Base-by-base conservation (phyloP, 2,888 invertebrate species). In the Harpalus rubripes region DNA sequence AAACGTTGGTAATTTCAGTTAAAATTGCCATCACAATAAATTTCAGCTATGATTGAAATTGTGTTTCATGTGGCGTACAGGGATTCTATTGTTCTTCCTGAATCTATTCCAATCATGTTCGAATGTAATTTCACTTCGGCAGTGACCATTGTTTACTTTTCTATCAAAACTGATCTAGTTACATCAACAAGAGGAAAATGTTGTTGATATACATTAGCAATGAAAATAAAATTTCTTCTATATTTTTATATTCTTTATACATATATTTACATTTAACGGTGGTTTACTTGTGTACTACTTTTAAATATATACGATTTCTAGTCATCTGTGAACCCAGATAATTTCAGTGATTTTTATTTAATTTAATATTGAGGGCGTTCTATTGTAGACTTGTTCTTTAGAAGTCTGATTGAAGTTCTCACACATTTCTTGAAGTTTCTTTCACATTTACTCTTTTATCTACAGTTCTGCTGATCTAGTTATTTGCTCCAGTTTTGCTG, bases 121-220 rank as follows among this genome's bases (percentile, higher is more conserved):
- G 32, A 32, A 39, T 68, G 68, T 68, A 68, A 68, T 68, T 68
- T 68, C 68, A 26, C 39, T 39, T 65, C 68, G 12, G 15, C 68
- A 39, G 68, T 12, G 68, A 39, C 68, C 68, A 68, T 26, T 68
- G 15, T 68, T 68, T 68, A 32, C 39, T 39, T 68, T 68, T n/a
- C 68, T 32, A 68, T 32, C 68, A 6, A 68, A 68, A 68, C 8
- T 2, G 68, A 32, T 68, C 68, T 68, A 68, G 68, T 68, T 68
- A 68, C 68, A 39, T 15, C 32, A 10, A n/a, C 12, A 26, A 1
- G 26, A n/a, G 32, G 32, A 68, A 68, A 63, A 63, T 12, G 7
- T 12, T 65, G 32, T 39, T 68, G 26, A 68, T 68, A 68, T 32
- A 39, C 39, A 68, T 39, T 68, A 32, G 32, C 32, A 32, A 65